phyloP scores from a whole-genome alignment of 2,797 vertebrate genomes.

The Xiphophorus birchmanni region DNA sequence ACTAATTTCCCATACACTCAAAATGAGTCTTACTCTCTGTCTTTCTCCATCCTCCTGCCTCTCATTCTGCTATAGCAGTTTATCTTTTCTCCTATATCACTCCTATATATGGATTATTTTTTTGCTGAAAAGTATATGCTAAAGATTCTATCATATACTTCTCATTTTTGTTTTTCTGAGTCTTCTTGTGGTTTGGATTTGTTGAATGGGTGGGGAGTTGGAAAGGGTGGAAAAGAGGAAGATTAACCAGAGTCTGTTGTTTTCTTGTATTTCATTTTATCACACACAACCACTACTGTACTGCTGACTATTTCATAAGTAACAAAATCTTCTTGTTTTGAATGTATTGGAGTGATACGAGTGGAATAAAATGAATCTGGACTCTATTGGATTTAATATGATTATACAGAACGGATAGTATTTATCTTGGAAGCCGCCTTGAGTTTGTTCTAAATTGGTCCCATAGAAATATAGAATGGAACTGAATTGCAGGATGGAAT shows the following conservation, averaged over 20 bases:
- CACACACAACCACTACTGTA: not conserved
- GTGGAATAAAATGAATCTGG: not conserved
- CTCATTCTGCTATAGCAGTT: not conserved
- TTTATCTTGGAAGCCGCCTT: not conserved
- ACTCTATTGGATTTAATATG: not conserved
- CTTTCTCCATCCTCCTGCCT: constrained; percentile 6
- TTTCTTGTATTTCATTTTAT: not conserved
- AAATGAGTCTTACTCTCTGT: constrained; percentile 11
- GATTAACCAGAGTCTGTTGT: not conserved
- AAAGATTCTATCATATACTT: not conserved
- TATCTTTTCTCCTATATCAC: constrained; percentile 20
- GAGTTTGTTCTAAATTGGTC: not conserved
- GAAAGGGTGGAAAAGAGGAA: not conserved
- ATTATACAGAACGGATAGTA: not conserved
- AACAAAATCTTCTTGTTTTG: not conserved
- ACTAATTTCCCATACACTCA: constrained; percentile 41
- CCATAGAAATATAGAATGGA: not conserved
- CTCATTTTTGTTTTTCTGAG: not conserved
- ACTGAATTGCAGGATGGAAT: not conserved
- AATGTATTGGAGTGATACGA: not conserved
- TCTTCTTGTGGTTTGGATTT: not conserved
- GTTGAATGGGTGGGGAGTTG: not conserved
- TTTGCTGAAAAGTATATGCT: not conserved
- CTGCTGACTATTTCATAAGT: not conserved
- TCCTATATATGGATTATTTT: not conserved